Base-by-base conservation (phyloP, 53 echinoderm and acorn worm genomes). In the Hippasteria phrygiana region DNA sequence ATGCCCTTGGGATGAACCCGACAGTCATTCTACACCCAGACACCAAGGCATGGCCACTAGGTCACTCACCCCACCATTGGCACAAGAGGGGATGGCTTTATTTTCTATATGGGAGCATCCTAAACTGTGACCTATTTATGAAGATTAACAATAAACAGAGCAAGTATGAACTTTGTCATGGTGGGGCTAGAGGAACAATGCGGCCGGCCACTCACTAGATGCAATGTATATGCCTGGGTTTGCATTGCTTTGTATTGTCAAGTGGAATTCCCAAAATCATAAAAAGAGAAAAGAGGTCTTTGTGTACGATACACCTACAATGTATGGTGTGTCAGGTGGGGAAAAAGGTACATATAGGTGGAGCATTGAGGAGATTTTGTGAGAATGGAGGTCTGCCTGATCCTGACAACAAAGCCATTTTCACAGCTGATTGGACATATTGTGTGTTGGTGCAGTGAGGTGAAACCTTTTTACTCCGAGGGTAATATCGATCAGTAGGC, bases 1-100 rank as follows among this genome's bases (percentile, higher is more conserved):
- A 5, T 82, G 82, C 63, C 82, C 82, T 32, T 14, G 31, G 26
- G 66, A 66, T 82, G 82, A 82, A 82, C 82, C 82, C 66, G 6
- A 29, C 1, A 66, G 66, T 43, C 63, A 82, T 65, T 39, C 55
- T 55, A 40, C 31, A 32, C 36, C 12, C 55, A 64, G 69, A 67
- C 69, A 67, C 10, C 36, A 10, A 83, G 66, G 38, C 20, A 66
- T 50, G 85, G 34, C 85, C 85, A 71, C 51, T 39, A 85, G 85
- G 85, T 85, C 85, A 85, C 34, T 85, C 71, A 85, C 85, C 85
- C 85, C 71, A 2, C 33, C 4, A 20, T 27, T 43, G 14, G 46
- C 64, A 42, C 67, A 32, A 41, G 28, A 38, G 41, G 56, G 64
- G 22, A 33, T 10, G 6, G 3, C 72, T 29, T 38, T 41, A 38